phyloP scores from a whole-genome alignment of 2,113 vertebrate genomes.

The Syngnathoides biaculeatus region DNA sequence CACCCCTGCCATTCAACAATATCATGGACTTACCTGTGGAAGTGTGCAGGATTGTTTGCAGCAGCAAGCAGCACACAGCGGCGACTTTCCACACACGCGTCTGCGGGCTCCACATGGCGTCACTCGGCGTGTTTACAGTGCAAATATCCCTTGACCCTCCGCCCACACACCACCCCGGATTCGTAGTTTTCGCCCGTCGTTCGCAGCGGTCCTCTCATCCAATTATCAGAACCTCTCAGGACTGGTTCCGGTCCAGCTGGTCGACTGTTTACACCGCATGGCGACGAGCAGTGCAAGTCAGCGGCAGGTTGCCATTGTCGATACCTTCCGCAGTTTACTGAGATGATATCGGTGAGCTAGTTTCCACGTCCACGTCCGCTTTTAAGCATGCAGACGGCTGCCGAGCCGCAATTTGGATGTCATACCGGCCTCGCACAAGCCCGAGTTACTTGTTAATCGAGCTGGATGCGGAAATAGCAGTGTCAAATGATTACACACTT shows the following conservation, averaged over 20 bases:
- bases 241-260: background rate
- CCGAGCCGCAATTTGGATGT: background rate
- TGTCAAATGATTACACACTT: background rate
- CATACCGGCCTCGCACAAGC: background rate
- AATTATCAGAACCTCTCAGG: background rate
- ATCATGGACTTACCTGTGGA: slow-evolving; percentile 46
- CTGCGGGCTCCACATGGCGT: slow-evolving; percentile 58
- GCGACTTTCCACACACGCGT: slow-evolving; percentile 38
- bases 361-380: slow-evolving; percentile 26
- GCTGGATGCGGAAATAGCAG: background rate
- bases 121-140: slow-evolving; percentile 2
- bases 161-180: background rate
- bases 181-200: background rate
- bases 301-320: slow-evolving; percentile 22
- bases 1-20: too few relatives aligned
- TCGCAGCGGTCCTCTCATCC: background rate
- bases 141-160: too few relatives aligned
- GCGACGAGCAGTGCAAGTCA: background rate
- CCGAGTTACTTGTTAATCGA: background rate
- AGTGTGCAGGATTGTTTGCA: slow-evolving; percentile 45
- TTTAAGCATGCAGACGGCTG: slow-evolving; percentile 12
- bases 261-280: background rate
- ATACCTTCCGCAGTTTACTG: background rate
- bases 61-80: slow-evolving; percentile 39
- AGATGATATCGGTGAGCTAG: background rate